phyloP scores from a whole-genome alignment of 1,140 invertebrate species.

The Drosophila bocqueti region DNA sequence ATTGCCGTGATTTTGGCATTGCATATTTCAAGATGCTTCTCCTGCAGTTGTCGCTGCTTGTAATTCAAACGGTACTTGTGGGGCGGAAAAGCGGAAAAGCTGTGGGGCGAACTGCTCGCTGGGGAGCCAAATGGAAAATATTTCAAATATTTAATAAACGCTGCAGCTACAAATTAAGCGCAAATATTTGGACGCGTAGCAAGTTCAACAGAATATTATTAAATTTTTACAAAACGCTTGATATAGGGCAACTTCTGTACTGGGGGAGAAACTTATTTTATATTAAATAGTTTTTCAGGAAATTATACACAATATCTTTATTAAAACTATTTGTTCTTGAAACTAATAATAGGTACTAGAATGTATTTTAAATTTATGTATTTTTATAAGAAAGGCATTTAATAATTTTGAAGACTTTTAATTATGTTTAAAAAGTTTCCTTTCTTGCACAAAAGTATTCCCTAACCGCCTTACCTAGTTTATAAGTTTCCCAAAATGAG shows the following conservation, averaged over 20 bases:
- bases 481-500: not conserved
- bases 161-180: slow-evolving; percentile 66
- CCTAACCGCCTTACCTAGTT: not conserved
- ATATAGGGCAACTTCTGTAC: not conserved
- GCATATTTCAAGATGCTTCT: slow-evolving; percentile 55
- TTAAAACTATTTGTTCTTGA: no score
- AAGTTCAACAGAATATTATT: slow-evolving; percentile 8
- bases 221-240: not conserved
- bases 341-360: no score
- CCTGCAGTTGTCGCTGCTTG: slow-evolving; percentile 48
- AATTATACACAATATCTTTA: no score
- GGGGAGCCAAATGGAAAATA: slow-evolving; percentile 40
- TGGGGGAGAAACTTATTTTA: not conserved
- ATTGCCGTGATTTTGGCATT: slow-evolving; percentile 55
- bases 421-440: not conserved
- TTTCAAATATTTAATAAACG: slow-evolving; percentile 76
- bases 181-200: slow-evolving; percentile 59
- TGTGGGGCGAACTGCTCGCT: not conserved
- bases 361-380: no score
- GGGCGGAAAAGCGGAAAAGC: not conserved
- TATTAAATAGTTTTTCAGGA: not conserved
- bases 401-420: not conserved
- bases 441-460: not conserved
- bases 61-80: slow-evolving; percentile 15
- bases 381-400: not conserved